Conservation (phyloP, 2,113 vertebrate species). For the Psilopsiagon aurifrons region DNA sequence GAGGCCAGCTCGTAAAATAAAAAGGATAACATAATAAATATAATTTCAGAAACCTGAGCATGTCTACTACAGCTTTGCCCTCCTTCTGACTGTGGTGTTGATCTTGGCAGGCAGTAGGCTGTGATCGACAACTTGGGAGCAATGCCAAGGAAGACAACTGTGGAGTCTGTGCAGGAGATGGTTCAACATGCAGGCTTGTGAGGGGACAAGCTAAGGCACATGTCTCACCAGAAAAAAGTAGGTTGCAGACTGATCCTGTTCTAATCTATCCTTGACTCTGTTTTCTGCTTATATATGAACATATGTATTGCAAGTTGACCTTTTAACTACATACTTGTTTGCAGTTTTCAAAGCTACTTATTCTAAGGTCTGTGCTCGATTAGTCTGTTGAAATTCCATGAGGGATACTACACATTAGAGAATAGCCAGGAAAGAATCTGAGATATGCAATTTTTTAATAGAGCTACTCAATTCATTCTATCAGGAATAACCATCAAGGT, state of each 20-base stretch:
- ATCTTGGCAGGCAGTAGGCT: conserved; percentile 88
- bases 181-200: conserved; percentile 90
- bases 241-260: conserved; percentile 20
- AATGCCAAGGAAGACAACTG: conserved; percentile 90
- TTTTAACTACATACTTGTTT: conserved; percentile 39
- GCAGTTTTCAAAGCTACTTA: conserved; percentile 51
- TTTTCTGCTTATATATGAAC: not conserved
- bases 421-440: conserved; percentile 60
- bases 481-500: conserved; percentile 63
- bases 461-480: conserved; percentile 16
- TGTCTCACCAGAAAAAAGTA: conserved; percentile 88
- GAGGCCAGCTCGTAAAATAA: conserved; percentile 38
- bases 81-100: conserved; percentile 70
- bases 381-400: conserved; percentile 33
- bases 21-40: conserved; percentile 60
- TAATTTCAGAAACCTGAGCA: conserved; percentile 53
- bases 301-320: not conserved
- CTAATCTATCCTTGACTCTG: not conserved
- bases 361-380: conserved; percentile 40
- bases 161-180: conserved; percentile 87
- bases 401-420: conserved; percentile 33
- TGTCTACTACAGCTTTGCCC: conserved; percentile 56
- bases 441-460: conserved; percentile 26
- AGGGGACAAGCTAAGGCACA: conserved; percentile 87
- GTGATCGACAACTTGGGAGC: conserved; percentile 89